Conservation (phyloP, 1,140 invertebrate species). For the Drosophila rufa region DNA sequence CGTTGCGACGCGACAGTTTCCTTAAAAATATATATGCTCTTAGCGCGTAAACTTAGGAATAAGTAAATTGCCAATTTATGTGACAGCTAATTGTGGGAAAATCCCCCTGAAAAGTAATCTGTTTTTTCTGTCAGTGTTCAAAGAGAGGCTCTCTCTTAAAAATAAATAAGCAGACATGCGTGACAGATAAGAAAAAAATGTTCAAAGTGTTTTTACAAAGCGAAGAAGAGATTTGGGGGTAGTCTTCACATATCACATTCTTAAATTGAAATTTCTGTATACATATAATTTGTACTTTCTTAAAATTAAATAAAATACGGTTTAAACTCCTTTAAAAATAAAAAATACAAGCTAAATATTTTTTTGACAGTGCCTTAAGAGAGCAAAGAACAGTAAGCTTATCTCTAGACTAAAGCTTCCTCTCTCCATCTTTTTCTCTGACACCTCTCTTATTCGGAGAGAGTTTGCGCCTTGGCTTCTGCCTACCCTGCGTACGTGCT, state of each 20-base stretch:
- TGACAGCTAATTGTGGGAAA: constrained; percentile 40
- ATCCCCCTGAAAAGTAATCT: neutral
- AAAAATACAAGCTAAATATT: neutral
- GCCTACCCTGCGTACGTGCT: constrained; percentile 48
- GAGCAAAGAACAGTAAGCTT: constrained; percentile 5
- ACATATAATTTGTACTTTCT: too few relatives aligned
- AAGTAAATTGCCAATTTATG: constrained; percentile 41
- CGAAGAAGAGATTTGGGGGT: too few relatives aligned
- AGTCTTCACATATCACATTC: too few relatives aligned
- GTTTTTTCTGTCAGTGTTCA: constrained; percentile 56
- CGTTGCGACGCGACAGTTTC: constrained; percentile 52
- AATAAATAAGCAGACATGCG: neutral
- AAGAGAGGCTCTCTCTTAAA: constrained; percentile 21
- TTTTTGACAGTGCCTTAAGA: constrained; percentile 3
- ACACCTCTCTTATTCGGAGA: neutral
- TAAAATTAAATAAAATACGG: too few relatives aligned
- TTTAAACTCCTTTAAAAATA: too few relatives aligned
- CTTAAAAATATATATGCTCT: constrained; percentile 34
- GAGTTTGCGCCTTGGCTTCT: constrained; percentile 28
- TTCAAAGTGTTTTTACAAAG: too few relatives aligned
- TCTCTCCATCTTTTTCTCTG: constrained; percentile 6
- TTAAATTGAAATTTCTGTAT: too few relatives aligned
- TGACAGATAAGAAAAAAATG: too few relatives aligned
- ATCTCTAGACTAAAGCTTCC: constrained; percentile 18
- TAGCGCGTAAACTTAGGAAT: constrained; percentile 40